Base-by-base conservation (phyloP, 1,140 invertebrate genomes). In the Sycophaga agraensis region DNA sequence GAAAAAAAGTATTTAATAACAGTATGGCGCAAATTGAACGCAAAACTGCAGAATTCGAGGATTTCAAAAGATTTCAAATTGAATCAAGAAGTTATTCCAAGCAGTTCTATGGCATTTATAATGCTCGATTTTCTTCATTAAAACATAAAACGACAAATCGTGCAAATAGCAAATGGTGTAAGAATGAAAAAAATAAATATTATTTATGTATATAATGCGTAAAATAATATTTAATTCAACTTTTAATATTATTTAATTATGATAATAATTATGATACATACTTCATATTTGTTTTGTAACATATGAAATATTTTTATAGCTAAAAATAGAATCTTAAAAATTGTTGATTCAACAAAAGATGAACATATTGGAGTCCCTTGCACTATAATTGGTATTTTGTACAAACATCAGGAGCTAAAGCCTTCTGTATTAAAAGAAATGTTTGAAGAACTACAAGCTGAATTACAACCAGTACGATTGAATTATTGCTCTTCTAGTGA, bases 381-480 rank as follows among this genome's bases (percentile, higher is more conserved):
- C 73, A 78, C 95, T 46, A 83, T 97, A 28, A 88, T 96, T 70
- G 96, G 96, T 28, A 97, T 94, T 4, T 73, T 97, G 12, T 98
- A 91, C 72, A 98, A 97, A 80, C 86, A 94, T 70, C 96, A 97
- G 83, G 86, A 89, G 74, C 80, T 94, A 28, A 96, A 97, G 75
- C 95, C 95, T 14, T 96, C 91, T 66, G 92, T 98, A 73, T 77
- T 98, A 21, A 94, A 92, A 73, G 92, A 97, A 80, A 86, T 98
- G 4, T 89, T 91, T 48, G 91, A 94, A 76, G 91, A 96, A 74
- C 86, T 94, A 69, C 88, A 94, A 79, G 75, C 96, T 26, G 81
- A 89, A 45, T 87, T 88, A 1, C 91, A 93, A 72, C 89, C 90
- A 26, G 73, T 81, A 34, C 85, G 84, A 71, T 85, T 85, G 69